These are phyloP conservation scores for Narcine bancroftii DNA, from an alignment of 2,113 vertebrate genomes.

Conservation along the genomic window DNA sequence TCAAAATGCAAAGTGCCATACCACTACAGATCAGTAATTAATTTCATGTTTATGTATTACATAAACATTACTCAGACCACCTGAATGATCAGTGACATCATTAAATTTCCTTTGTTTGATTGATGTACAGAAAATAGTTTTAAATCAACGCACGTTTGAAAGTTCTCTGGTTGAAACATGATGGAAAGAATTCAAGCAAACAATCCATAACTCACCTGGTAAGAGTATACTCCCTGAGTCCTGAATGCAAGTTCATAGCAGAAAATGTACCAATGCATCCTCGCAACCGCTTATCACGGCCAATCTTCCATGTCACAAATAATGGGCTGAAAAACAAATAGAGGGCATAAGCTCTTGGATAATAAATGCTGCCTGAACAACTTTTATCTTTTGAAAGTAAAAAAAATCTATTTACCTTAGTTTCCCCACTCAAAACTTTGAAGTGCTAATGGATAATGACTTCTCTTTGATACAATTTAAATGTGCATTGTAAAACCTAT, in stretches of 20 bases:
- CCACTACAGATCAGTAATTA: neutral
- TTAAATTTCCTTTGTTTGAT: neutral
- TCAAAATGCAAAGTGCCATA: neutral
- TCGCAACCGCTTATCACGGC: constrained; percentile 96
- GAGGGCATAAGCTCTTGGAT: neutral
- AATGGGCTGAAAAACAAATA: constrained; percentile 76
- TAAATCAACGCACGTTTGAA: neutral
- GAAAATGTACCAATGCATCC: constrained; percentile 99
- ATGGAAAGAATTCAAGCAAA: neutral
- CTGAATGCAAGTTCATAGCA: constrained; percentile 99
- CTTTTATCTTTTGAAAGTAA: neutral
- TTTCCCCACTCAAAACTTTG: neutral
- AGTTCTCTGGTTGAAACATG: neutral
- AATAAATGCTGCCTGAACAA: neutral
- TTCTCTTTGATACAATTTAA: neutral
- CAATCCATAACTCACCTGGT: constrained; percentile 76
- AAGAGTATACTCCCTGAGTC: constrained; percentile 99
- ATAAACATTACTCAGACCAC: neutral
- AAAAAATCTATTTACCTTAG: neutral
- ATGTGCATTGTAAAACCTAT: no score
- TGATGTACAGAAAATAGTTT: neutral
- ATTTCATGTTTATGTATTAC: neutral
- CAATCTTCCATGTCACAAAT: constrained; percentile 99
- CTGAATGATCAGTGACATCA: neutral
- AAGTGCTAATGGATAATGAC: neutral